Conservation (phyloP, 1,140 invertebrate species). For the Heterodera carotae region DNA sequence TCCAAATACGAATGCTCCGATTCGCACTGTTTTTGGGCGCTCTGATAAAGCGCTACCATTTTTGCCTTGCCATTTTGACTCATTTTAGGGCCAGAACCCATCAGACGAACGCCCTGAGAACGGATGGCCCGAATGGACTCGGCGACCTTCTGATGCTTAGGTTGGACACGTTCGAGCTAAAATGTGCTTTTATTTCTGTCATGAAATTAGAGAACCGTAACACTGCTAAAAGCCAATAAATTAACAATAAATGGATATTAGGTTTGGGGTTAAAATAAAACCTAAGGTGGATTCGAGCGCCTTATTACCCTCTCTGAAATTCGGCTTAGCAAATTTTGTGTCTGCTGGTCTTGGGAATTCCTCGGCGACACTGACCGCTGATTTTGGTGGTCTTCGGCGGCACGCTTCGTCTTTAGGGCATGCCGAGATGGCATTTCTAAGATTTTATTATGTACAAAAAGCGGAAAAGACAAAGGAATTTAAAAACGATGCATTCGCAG, state of each 20-base stretch:
- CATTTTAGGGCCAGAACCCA: conserved; percentile 37
- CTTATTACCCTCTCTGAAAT: neutral
- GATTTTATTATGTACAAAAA: neutral
- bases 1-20: conserved; percentile 33
- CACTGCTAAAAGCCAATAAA: too few relatives aligned
- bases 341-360: neutral
- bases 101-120: conserved; percentile 40
- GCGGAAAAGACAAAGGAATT: neutral
- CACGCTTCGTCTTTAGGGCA: neutral
- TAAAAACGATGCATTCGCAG: neutral
- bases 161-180: conserved; percentile 41
- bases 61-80: conserved; percentile 38
- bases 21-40: conserved; percentile 49
- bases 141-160: conserved; percentile 51
- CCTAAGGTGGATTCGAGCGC: too few relatives aligned
- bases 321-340: neutral
- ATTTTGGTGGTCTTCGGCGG: neutral
- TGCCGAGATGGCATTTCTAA: neutral
- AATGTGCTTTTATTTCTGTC: neutral
- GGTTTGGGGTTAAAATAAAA: too few relatives aligned
- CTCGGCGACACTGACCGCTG: neutral
- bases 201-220: neutral
- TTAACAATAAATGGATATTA: too few relatives aligned
- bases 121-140: conserved; percentile 40
- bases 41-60: conserved; percentile 41